Evolutionary conservation across 1,140 invertebrate species (phyloP), one percentile per base, ranked within the genome.

Genomic region (Ladona fulva): DNA sequence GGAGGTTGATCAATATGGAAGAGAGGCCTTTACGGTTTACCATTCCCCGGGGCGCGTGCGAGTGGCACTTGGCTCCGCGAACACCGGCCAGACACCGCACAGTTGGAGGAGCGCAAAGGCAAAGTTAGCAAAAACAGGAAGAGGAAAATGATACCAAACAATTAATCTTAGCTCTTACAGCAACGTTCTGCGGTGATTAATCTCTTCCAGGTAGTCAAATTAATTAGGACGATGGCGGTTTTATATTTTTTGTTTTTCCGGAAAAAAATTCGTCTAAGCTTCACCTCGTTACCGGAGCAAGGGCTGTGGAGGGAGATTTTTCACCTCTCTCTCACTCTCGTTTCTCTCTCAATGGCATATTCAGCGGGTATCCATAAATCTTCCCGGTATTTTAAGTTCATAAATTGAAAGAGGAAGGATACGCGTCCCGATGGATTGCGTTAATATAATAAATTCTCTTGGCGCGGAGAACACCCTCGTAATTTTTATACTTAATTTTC

Each of bases 181-280:
- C n/a, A 12, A 12, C 52, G 52, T 22, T 66, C 52, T 22, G n/a
- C n/a, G 16, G 14, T 66, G 52, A 66, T 66, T 66, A 19, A 66
- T 66, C 14, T 66, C 52, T 66, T 22, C 52, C 52, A 66, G n/a
- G 16, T 66, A 66, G 52, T 66, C 52, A 66, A 66, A 66, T 66
- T 66, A 66, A 66, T 66, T 66, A 66, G 52, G n/a, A 22, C 52
- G 52, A 66, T 66, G 52, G 52, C 52, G 52, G 52, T 66, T 66
- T 16, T 66, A 12, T 66, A 66, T 19, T 66, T 66, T 66, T 66
- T 37, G 29, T 66, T 66, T 66, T 66, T 66, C 52, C 1, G 52
- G 14, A 66, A 66, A 66, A 66, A 22, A 11, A 19, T 19, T 66
- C 52, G 52, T 22, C n/a, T 22, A 66, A 66, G 52, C n/a, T 66